These are phyloP conservation scores for Bufo bufo DNA, from an alignment of 2,113 vertebrate species.

Conservation along the genomic window DNA sequence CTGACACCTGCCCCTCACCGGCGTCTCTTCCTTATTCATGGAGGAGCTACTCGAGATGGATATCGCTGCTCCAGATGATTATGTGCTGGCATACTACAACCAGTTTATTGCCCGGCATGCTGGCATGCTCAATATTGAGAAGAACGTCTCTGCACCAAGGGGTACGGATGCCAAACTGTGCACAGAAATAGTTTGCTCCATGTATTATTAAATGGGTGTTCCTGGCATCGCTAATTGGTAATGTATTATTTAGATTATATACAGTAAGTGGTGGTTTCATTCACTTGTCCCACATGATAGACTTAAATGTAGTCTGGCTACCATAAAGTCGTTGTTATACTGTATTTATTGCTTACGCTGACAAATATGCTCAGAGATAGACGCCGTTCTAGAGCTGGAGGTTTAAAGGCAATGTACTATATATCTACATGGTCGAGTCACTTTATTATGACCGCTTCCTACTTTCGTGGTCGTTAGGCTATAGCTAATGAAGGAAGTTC, in stretches of 20 bases:
- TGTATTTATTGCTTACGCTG: slow-evolving; percentile 10
- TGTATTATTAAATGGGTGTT: slow-evolving; percentile 58
- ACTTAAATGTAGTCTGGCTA: slow-evolving; percentile 17
- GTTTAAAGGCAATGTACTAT: not conserved
- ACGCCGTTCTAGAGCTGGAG: not conserved
- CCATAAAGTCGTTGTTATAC: not conserved
- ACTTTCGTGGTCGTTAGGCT: too few species aligned
- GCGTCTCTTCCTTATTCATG: slow-evolving; percentile 14
- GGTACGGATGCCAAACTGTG: slow-evolving; percentile 28
- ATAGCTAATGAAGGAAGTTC: too few species aligned
- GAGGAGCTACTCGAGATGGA: not conserved
- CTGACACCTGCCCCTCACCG: slow-evolving; percentile 4
- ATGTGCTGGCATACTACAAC: not conserved
- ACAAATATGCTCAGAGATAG: not conserved
- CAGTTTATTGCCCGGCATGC: slow-evolving; percentile 35
- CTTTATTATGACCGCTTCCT: not conserved
- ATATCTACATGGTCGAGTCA: too few species aligned
- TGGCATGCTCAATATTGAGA: slow-evolving; percentile 33
- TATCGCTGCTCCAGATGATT: not conserved
- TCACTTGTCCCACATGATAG: slow-evolving; percentile 35
- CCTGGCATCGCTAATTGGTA: slow-evolving; percentile 56
- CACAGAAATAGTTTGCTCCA: slow-evolving; percentile 45
- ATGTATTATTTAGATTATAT: slow-evolving; percentile 53
- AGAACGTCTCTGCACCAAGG: slow-evolving; percentile 15
- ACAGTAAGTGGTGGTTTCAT: slow-evolving; percentile 48